Evolutionary conservation across 2,113 vertebrate species (phyloP), one percentile per base, ranked within the genome.

Genomic region (Brachionichthys hirsutus): DNA sequence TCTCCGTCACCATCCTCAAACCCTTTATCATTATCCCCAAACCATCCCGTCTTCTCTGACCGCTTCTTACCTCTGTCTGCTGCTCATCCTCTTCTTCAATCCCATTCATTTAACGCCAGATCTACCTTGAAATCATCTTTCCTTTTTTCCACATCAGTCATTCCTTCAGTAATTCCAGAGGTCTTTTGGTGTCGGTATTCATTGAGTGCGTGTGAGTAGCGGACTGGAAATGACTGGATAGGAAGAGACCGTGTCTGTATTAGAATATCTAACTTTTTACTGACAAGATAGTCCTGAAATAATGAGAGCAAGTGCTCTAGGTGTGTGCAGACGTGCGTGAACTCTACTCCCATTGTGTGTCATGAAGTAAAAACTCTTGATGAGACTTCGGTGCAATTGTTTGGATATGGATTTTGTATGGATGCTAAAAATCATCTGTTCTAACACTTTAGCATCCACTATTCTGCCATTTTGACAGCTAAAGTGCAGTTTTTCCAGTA

Each of bases 91-190:
- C 12, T 8, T 4, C 19, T 34, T 43, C 20, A 12, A 0, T 16
- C 38, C 9, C 19, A 38, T 56, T 62, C 34, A 36, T 47, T 55
- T 45, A 19, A 63, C 17, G 1, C 16, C 8, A 46, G 30, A 44
- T 50, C 46, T 17, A 12, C 51, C 42, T 40, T 58, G 47, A 66
- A 58, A 54, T 35, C 47, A 24, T 30, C 50, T 24, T 24, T 44
- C 35, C 13, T 41, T 64, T n/a, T n/a, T n/a, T n/a, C n/a, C n/a
- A n/a, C n/a, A n/a, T n/a, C n/a, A n/a, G 24, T 30, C 24, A 6
- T 36, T 51, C 51, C 58, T 46, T 59, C 58, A 48, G 17, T 42
- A 15, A 62, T 73, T 73, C 46, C 51, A 56, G 49, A 43, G 56
- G 55, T 60, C 50, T 30, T 30, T 3, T 2, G 14, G 22, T 15